Conservation (phyloP, 2,888 invertebrate species). For the Phrixothrix hirtus region DNA sequence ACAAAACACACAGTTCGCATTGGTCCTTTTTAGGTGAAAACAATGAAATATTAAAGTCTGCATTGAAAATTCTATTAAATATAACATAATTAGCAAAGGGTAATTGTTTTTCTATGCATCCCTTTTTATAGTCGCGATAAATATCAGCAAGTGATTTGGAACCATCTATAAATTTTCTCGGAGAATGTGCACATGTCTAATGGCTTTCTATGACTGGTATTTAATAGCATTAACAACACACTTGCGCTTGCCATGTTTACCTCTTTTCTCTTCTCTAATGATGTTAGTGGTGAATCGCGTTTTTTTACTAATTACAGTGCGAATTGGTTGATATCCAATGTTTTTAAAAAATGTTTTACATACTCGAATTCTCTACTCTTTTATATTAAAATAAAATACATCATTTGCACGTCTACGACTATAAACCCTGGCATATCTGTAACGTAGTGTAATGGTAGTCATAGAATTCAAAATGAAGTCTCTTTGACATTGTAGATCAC, state of each 20-base stretch:
- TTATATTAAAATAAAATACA: neutral
- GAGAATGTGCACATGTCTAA: neutral
- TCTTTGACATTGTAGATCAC: neutral
- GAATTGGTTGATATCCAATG: slow-evolving; percentile 2
- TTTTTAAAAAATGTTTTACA: slow-evolving; percentile 4
- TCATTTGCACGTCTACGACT: neutral
- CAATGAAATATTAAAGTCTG: slow-evolving; percentile 1
- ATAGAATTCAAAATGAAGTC: neutral
- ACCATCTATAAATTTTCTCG: slow-evolving; percentile 4
- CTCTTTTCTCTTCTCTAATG: too few species aligned
- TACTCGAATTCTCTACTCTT: neutral
- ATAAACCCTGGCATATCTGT: slow-evolving; percentile 1
- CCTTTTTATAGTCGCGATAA: neutral
- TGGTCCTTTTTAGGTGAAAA: slow-evolving; percentile 32
- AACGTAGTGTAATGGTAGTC: neutral
- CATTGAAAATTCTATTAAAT: slow-evolving; percentile 3
- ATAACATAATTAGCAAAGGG: neutral
- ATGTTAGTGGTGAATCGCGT: neutral
- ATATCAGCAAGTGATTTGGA: neutral
- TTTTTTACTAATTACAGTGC: slow-evolving; percentile 1
- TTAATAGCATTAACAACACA: neutral
- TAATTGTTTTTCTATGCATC: neutral
- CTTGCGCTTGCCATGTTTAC: neutral
- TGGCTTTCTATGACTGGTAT: slow-evolving; percentile 1
- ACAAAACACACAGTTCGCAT: slow-evolving; percentile 33